phyloP scores from a whole-genome alignment of 2,113 vertebrate species.

The Apodemus sylvaticus region DNA sequence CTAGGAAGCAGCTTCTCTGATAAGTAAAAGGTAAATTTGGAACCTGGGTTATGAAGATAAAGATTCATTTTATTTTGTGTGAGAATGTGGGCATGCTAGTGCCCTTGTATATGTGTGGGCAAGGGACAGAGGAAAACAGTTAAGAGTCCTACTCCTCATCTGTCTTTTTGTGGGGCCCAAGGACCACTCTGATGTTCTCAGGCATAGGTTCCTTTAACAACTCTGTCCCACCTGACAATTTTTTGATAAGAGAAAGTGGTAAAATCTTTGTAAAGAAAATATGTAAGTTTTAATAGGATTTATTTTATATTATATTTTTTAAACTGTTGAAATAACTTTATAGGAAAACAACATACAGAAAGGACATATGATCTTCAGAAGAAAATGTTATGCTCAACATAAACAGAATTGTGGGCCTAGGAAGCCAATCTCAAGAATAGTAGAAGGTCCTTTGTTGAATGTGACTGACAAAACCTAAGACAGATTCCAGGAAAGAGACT shows the following conservation, averaged over 20 bases:
- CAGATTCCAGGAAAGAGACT: not conserved
- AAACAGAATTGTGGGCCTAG: not conserved
- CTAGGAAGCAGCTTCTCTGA: constrained; percentile 30
- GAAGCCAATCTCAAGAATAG: not conserved
- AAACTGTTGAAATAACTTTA: not conserved
- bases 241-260: not conserved
- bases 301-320: not conserved
- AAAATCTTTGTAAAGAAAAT: constrained; percentile 26
- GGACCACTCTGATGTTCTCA: not conserved
- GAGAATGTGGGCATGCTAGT: not conserved
- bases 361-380: not conserved
- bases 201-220: not conserved
- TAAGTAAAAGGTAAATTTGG: not conserved
- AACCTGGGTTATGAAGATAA: not conserved
- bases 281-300: not conserved
- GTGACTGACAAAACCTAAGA: not conserved
- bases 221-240: not conserved
- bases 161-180: too few species aligned
- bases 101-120: not conserved
- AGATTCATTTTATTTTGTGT: not conserved
- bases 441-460: not conserved
- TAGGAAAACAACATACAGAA: not conserved
- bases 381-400: constrained; percentile 19
- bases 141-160: not conserved
- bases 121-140: not conserved